Evolutionary conservation across 2,888 invertebrate species (phyloP).

Genomic region (Agonopterix alstromeriana): DNA sequence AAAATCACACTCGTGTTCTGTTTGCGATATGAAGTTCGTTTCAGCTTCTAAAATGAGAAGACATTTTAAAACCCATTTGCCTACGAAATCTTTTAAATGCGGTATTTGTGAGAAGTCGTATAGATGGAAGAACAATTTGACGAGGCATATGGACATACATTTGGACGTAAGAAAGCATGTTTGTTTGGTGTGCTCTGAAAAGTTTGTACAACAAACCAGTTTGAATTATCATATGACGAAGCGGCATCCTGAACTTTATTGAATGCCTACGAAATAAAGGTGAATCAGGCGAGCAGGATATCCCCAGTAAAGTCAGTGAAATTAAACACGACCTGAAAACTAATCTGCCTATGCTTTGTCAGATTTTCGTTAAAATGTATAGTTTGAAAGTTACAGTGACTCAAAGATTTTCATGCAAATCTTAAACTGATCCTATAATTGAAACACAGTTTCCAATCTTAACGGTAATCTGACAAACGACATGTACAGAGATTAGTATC

Average conservation of each 20-base stretch:
- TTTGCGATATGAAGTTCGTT: conserved; percentile 24
- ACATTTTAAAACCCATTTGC: conserved; percentile 23
- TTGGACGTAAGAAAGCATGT: conserved; percentile 26
- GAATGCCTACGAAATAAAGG: too few species aligned
- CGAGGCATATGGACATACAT: conserved; percentile 31
- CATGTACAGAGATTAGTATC: too few species aligned
- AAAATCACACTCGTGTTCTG: conserved; percentile 20
- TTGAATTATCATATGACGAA: conserved; percentile 32
- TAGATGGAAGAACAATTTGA: conserved; percentile 24
- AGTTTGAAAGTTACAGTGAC: too few species aligned
- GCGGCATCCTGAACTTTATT: conserved; percentile 17
- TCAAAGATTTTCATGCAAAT: too few species aligned
- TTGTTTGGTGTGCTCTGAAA: conserved; percentile 32
- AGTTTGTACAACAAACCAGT: conserved; percentile 36
- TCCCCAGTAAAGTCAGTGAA: too few species aligned
- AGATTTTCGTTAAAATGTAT: too few species aligned
- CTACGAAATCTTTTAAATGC: conserved; percentile 30
- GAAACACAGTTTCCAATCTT: too few species aligned
- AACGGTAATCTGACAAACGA: too few species aligned
- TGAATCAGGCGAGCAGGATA: too few species aligned
- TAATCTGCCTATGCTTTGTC: too few species aligned
- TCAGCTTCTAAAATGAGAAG: conserved; percentile 13
- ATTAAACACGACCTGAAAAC: too few species aligned
- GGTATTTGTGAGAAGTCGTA: conserved; percentile 36
- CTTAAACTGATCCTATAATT: too few species aligned